phyloP scores from a whole-genome alignment of 23 tunicate genomes.

The Halocynthia aurantium region DNA sequence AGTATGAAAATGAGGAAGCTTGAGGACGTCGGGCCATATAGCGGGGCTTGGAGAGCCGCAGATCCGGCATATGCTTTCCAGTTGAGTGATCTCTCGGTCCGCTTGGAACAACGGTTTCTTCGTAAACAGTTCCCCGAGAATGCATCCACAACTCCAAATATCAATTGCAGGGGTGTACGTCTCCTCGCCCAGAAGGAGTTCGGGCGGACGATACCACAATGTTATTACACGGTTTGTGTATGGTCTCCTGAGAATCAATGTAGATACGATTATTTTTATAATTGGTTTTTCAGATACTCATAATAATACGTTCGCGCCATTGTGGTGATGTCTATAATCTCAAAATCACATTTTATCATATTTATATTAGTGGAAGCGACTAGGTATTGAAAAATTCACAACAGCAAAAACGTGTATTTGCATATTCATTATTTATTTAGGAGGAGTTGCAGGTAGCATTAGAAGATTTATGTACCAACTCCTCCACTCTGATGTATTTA shows the following conservation, averaged over 20 bases:
- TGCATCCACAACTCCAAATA: conserved; percentile 95
- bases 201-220: conserved; percentile 94
- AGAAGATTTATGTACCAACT: too few species aligned
- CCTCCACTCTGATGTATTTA: too few species aligned
- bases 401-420: too few species aligned
- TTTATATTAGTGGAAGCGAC: too few species aligned
- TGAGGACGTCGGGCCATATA: conserved; percentile 81
- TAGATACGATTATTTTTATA: too few species aligned
- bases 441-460: too few species aligned
- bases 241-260: conserved; percentile 19
- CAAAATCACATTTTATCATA: too few species aligned
- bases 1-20: conserved; percentile 74
- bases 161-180: conserved; percentile 92
- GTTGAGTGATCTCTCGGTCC: conserved; percentile 63
- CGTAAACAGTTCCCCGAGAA: conserved; percentile 87
- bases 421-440: too few species aligned
- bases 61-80: conserved; percentile 66
- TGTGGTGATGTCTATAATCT: too few species aligned
- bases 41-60: conserved; percentile 89
- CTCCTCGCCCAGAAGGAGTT: conserved; percentile 82
- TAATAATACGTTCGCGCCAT: too few species aligned
- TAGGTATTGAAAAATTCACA: too few species aligned
- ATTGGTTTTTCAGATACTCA: too few species aligned
- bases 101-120: conserved; percentile 95
- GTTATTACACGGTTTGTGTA: conserved; percentile 78